Evolutionary conservation across 1,140 invertebrate genomes (phyloP).

Genomic region (Bathynomus jamesi): DNA sequence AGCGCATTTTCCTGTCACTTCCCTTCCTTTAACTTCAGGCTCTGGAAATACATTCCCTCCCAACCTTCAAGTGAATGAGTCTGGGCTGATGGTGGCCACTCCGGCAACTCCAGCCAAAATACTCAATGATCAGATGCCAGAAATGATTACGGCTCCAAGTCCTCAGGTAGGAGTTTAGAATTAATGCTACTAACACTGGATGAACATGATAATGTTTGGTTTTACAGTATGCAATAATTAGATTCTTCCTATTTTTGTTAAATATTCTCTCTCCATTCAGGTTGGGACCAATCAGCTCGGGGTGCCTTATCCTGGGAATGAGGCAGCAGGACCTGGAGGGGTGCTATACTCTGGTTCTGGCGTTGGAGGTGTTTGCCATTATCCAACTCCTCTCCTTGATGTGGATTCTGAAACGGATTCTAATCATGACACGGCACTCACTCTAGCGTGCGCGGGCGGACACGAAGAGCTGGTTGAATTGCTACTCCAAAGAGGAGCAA

Average conservation of each 20-base stretch:
- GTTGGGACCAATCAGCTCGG: constrained; percentile 26
- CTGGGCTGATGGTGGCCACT: constrained; percentile 27
- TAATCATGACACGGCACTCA: constrained; percentile 96
- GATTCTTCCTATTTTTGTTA: background rate
- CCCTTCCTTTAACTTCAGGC: too few species aligned
- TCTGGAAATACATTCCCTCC: too few species aligned
- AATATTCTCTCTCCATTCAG: background rate
- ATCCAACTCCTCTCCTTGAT: constrained; percentile 27
- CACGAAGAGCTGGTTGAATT: constrained; percentile 91
- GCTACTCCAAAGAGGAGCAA: constrained; percentile 76
- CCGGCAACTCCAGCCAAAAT: constrained; percentile 35
- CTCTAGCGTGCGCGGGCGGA: constrained; percentile 91
- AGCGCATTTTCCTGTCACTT: constrained; percentile 25
- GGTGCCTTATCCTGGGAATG: constrained; percentile 23
- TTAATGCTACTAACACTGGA: background rate
- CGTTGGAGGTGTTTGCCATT: constrained; percentile 20
- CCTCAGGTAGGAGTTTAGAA: constrained; percentile 20
- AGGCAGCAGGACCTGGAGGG: constrained; percentile 24
- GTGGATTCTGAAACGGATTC: constrained; percentile 93
- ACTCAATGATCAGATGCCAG: constrained; percentile 28
- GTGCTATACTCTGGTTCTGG: constrained; percentile 13
- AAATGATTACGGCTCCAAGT: constrained; percentile 25
- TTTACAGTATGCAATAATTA: background rate
- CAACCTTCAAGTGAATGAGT: constrained; percentile 25
- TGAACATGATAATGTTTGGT: background rate